These are phyloP conservation scores for Drosophila punjabiensis DNA, from an alignment of 1,140 invertebrate genomes.

Conservation along the genomic window DNA sequence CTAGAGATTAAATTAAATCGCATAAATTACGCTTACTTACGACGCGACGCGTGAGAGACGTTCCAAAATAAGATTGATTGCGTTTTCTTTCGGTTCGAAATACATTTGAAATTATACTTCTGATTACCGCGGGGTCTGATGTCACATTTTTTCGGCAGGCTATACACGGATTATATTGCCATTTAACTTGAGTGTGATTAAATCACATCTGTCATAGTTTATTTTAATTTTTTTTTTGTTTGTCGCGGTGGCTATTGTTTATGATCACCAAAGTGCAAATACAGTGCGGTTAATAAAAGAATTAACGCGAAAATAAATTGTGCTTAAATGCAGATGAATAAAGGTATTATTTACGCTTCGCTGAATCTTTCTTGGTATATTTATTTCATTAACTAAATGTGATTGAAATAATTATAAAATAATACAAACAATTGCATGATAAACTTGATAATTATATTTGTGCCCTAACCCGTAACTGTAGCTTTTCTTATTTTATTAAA, in stretches of 20 bases:
- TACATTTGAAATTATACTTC: slow-evolving; percentile 28
- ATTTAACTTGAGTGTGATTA: slow-evolving; percentile 47
- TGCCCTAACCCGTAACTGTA: no score
- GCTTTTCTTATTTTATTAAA: no score
- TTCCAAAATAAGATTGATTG: slow-evolving; percentile 60
- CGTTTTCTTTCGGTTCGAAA: slow-evolving; percentile 29
- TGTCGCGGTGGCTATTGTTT: slow-evolving; percentile 23
- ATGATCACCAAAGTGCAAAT: slow-evolving; percentile 19
- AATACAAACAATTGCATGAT: no score
- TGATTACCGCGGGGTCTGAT: slow-evolving; percentile 40
- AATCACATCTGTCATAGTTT: slow-evolving; percentile 50
- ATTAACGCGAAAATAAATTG: slow-evolving; percentile 14
- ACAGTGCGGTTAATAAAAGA: slow-evolving; percentile 22
- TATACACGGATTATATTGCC: slow-evolving; percentile 34
- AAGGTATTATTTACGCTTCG: slow-evolving; percentile 12
- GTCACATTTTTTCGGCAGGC: slow-evolving; percentile 39
- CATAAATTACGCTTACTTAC: slow-evolving; percentile 57
- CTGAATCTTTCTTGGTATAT: not conserved
- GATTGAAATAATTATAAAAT: not conserved
- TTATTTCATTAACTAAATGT: not conserved
- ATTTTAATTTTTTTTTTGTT: slow-evolving; percentile 26
- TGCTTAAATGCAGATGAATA: slow-evolving; percentile 11
- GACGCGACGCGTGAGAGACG: slow-evolving; percentile 23
- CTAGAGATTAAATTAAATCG: slow-evolving; percentile 35
- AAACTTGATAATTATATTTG: no score